phyloP scores from a whole-genome alignment of 23 tunicate genomes.

The Clavelina lepadiformis region DNA sequence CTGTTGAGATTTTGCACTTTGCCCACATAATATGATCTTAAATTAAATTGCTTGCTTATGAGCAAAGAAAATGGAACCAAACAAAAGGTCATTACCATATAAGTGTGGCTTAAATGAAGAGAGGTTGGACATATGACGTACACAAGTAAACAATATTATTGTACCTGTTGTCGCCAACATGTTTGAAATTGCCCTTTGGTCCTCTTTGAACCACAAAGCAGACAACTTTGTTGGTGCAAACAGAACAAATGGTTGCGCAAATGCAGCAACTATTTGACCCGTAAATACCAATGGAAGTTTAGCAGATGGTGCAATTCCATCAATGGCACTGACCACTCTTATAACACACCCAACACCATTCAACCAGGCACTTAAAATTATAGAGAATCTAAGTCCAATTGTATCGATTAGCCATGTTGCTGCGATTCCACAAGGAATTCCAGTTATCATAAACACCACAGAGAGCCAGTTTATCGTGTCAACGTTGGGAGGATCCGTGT shows the following conservation, averaged over 20 bases:
- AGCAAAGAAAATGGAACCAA: too few species aligned
- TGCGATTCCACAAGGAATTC: conserved; percentile 83
- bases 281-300: conserved; percentile 63
- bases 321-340: conserved; percentile 69
- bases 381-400: conserved; percentile 62
- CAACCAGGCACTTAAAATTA: conserved; percentile 78
- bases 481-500: conserved; percentile 33
- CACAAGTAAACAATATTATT: too few species aligned
- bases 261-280: conserved; percentile 80
- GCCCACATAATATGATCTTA: too few species aligned
- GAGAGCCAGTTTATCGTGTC: conserved; percentile 63
- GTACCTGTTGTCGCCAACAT: conserved; percentile 78
- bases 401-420: conserved; percentile 88
- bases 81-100: too few species aligned
- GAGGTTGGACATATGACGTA: too few species aligned
- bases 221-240: conserved; percentile 92
- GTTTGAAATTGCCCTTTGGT: conserved; percentile 78
- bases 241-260: conserved; percentile 88
- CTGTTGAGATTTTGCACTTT: too few species aligned
- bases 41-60: too few species aligned
- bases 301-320: conserved; percentile 51
- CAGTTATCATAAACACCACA: conserved; percentile 85
- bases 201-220: conserved; percentile 85
- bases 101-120: too few species aligned
- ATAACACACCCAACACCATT: conserved; percentile 71